phyloP scores from a whole-genome alignment of 2,888 invertebrate species.

The Sabellastarte sp. region DNA sequence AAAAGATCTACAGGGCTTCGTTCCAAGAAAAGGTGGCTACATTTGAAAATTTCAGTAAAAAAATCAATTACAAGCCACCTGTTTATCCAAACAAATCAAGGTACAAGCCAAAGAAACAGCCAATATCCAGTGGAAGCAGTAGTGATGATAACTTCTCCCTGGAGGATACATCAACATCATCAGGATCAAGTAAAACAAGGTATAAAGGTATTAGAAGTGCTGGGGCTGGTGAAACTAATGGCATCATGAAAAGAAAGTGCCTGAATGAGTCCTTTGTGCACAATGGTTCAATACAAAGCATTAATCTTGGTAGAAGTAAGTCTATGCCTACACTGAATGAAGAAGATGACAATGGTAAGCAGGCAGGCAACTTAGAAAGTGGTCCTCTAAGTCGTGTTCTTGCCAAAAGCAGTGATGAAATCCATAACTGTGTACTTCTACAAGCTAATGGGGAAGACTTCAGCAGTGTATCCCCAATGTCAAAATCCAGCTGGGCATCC shows the following conservation, averaged over 20 bases:
- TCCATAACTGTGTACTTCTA: not conserved
- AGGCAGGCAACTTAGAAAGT: no score
- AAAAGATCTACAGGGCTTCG: not conserved
- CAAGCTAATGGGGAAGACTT: not conserved
- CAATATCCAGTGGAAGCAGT: not conserved
- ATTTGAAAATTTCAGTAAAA: not conserved
- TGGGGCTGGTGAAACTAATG: no score
- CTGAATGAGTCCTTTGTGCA: not conserved
- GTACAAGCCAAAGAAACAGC: no score
- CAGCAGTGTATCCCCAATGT: not conserved
- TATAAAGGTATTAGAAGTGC: not conserved
- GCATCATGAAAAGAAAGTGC: no score
- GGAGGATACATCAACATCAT: no score
- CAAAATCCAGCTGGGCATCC: conserved; percentile 13
- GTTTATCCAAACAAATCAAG: no score
- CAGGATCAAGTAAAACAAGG: not conserved
- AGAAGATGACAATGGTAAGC: not conserved
- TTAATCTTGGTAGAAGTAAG: not conserved
- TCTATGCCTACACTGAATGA: not conserved
- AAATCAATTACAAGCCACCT: not conserved
- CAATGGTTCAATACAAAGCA: not conserved
- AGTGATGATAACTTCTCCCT: not conserved
- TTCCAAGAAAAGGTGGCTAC: not conserved
- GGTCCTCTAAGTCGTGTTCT: not conserved
- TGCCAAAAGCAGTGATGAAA: not conserved